A percentile compares a stretch with the other conserved stretches of the same genome.
phyloP scores from a whole-genome alignment of 2,113 vertebrate species.

The Oreochromis spilurus region DNA sequence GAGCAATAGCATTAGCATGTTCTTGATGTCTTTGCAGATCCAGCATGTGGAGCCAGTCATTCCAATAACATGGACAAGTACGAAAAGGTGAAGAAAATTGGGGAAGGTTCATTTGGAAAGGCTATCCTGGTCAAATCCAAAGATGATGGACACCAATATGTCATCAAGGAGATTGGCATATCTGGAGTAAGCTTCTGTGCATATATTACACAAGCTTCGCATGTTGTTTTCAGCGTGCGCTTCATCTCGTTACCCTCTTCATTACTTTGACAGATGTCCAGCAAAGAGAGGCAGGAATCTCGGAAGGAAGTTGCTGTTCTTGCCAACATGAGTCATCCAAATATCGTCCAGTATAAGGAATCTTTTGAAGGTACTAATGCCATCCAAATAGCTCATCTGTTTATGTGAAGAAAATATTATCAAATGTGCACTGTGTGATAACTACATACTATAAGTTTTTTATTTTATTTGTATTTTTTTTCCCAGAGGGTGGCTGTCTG shows the following conservation, averaged over 20 bases:
- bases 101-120: slow-evolving; percentile 97
- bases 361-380: slow-evolving; percentile 92
- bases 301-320: slow-evolving; percentile 95
- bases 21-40: slow-evolving; percentile 32
- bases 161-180: slow-evolving; percentile 98
- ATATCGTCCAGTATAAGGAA: slow-evolving; percentile 94
- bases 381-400: neutral
- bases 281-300: slow-evolving; percentile 92
- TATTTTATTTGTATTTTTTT: neutral
- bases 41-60: slow-evolving; percentile 71
- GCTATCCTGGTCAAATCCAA: slow-evolving; percentile 90
- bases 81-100: slow-evolving; percentile 88
- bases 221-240: neutral
- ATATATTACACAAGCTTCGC: neutral
- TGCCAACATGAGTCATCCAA: slow-evolving; percentile 97
- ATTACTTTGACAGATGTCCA: slow-evolving; percentile 84
- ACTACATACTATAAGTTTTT: neutral
- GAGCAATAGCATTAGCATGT: neutral
- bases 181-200: slow-evolving; percentile 77
- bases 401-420: neutral
- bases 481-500: slow-evolving; percentile 87
- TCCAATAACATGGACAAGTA: slow-evolving; percentile 89
- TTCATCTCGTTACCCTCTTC: neutral
- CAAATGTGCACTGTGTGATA: neutral
- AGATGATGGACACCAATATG: slow-evolving; percentile 86